Evolutionary conservation across 2,888 invertebrate genomes (phyloP).

Genomic region (Xylota segnis): DNA sequence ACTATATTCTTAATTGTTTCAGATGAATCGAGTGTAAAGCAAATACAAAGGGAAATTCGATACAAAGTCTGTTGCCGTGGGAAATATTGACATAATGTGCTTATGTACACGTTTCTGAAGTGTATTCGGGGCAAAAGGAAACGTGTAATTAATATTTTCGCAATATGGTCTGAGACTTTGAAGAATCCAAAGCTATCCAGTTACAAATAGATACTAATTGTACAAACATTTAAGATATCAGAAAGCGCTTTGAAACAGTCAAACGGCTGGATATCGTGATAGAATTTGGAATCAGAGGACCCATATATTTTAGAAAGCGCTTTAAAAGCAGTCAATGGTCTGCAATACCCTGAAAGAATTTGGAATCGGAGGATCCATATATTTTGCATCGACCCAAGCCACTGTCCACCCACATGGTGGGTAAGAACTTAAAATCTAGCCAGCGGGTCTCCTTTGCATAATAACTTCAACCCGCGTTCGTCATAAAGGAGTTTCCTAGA

Average conservation of each 20-base stretch:
- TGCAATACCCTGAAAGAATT: too few relatives aligned
- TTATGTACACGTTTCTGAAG: background rate
- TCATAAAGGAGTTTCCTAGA: constrained; percentile 13
- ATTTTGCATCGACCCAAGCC: background rate
- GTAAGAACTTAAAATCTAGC: background rate
- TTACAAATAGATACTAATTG: too few relatives aligned
- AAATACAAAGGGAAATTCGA: constrained; percentile 32
- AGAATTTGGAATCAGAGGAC: too few relatives aligned
- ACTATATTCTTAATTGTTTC: constrained; percentile 31
- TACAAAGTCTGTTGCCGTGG: background rate
- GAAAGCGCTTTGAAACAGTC: too few relatives aligned
- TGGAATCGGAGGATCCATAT: too few relatives aligned
- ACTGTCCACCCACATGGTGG: background rate
- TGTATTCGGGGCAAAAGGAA: background rate
- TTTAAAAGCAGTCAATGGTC: too few relatives aligned
- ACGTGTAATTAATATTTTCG: constrained; percentile 9
- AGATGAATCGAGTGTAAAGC: constrained; percentile 7
- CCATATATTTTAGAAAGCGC: too few relatives aligned
- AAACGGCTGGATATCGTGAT: too few relatives aligned
- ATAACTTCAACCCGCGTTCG: background rate
- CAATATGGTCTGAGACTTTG: too few relatives aligned
- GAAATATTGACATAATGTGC: background rate
- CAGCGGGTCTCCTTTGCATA: background rate
- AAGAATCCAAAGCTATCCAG: too few relatives aligned
- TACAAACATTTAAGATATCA: too few relatives aligned